Evolutionary conservation across 2,888 invertebrate species (phyloP), one percentile per base, ranked within the genome.

Genomic region (Idaea dimidiata): DNA sequence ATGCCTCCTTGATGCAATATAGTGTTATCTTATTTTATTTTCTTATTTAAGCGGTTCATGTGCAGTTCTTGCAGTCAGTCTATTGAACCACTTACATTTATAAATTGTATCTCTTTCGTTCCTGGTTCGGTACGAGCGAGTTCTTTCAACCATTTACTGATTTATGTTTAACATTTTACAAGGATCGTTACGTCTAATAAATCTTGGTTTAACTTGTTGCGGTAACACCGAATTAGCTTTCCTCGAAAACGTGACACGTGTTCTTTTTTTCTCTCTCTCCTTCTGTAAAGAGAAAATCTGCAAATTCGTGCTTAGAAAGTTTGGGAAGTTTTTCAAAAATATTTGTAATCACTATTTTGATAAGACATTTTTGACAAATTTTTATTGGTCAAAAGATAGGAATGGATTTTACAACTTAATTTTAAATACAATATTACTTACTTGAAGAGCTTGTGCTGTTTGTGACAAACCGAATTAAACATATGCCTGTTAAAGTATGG

Each of bases 181-280:
- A 79, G 81, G 79, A 82, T 83, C 84, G 86, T 86, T 84, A 84
- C 82, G 83, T 80, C 77, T 81, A 82, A 86, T 88, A 88, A 88
- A 88, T 88, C 87, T 65, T 83, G 75, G 67, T 79, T 84, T 87
- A 86, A 87, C 88, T 87, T 87, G 86, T 87, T 87, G 86, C 84
- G 78, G 80, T 69, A 72, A 75, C 73, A 69, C 66, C 58, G 80
- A 80, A 83, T 83, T 83, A 86, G 81, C 78, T 73, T 76, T 76
- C 71, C 72, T 66, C 72, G 72, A 68, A 70, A 77, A 79, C 73
- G 72, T 71, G 76, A 77, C 73, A 72, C 71, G 68, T 70, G 67
- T 18, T 67, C 62, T 65, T 65, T 67, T 18, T 56, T 16, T 18
- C 18, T 16, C 55, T 16, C 17, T 55, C 17, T 10, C 7, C 7